Conservation (phyloP, 2,113 vertebrate species). For the Heliornis fulica region DNA sequence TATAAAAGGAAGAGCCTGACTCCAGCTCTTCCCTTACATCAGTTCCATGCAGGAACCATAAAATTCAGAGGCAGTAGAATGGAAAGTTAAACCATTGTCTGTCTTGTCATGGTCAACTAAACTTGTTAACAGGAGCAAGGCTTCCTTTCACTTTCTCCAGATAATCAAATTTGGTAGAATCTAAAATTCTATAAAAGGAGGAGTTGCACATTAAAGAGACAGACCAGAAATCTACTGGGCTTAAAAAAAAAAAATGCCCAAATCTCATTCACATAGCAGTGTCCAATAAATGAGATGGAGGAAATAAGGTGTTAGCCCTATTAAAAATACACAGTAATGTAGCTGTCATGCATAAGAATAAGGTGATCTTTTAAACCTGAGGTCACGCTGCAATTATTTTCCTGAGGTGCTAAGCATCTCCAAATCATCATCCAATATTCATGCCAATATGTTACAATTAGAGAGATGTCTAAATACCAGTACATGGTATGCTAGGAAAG, state of each 20-base stretch:
- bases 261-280: neutral
- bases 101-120: neutral
- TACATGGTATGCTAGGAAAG: neutral
- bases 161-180: neutral
- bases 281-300: neutral
- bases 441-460: conserved; percentile 39
- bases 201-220: neutral
- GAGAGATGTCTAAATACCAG: neutral
- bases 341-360: neutral
- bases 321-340: neutral
- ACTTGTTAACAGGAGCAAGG: neutral
- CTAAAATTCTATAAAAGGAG: neutral
- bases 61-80: neutral
- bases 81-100: neutral
- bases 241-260: neutral
- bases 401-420: conserved; percentile 7
- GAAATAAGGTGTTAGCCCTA: neutral
- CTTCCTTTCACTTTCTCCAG: neutral
- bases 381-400: conserved; percentile 29
- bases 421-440: conserved; percentile 51
- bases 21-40: neutral
- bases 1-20: neutral
- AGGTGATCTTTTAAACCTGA: neutral
- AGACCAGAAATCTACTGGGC: neutral
- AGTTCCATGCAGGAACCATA: neutral